Base-by-base conservation (phyloP, 2,888 invertebrate genomes). In the Cantharis rustica region DNA sequence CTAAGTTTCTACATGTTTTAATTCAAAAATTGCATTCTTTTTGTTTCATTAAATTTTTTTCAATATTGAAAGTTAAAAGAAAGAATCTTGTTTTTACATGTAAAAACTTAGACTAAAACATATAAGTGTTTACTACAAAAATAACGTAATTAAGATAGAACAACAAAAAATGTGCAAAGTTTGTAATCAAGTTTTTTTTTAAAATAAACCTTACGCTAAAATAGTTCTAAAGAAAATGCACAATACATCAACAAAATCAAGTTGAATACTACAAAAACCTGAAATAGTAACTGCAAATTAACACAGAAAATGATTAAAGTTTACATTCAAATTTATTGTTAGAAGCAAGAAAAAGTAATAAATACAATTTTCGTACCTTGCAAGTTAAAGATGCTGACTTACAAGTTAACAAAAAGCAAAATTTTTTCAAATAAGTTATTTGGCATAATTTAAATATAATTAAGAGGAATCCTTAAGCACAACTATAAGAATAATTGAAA, bases 211-310 rank as follows among this genome's bases (percentile, higher is more conserved):
- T 66, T 66, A 13, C 1, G 20, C 64, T 66, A 66, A 66, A 64
- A 17, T 64, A 20, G 31, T 31, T 13, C 13, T 3, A 13, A 64
- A 64, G 16, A 66, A 66, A 66, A 16, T 68, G 31, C 23, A 68
- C 31, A 68, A 16, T 23, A 47, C 80, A 79, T 78, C 78, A 82
- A 84, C 84, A 84, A 85, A 85, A 84, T 84, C 84, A 85, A 84
- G 84, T 84, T 85, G 82, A 82, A 68, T 61, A 68, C 82, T 81
- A 77, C 20, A 17, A 66, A 66, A 16, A 20, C 70, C 70, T 70
- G 70, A 47, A 70, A 70, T 70, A 47, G 20, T 70, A 70, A 70
- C 23, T 10, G 27, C 15, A 69, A 31, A 69, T 69, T 69, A 69
- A 66, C 64, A 66, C n/a, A 66, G 64, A 66, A 23, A 66, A 66